Evolutionary conservation across 2,797 vertebrate species (phyloP).

Genomic region (Rhinophrynus dorsalis): DNA sequence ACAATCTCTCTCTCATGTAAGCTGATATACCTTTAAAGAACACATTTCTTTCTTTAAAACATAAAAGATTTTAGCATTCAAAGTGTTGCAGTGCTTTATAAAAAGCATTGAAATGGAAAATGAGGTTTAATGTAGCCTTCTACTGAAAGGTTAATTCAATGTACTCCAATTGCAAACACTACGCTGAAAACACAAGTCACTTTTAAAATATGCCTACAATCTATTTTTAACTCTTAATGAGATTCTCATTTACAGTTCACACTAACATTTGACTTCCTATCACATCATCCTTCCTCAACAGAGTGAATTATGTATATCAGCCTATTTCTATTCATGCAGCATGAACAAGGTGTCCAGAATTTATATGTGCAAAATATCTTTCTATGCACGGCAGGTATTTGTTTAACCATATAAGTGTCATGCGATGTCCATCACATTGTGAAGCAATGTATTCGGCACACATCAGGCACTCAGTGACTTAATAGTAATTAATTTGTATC

Average conservation of each 20-base stretch:
- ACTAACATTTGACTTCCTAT: slow-evolving; percentile 47
- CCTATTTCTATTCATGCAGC: slow-evolving; percentile 36
- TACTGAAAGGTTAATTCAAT: slow-evolving; percentile 46
- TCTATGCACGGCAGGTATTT: no score
- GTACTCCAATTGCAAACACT: slow-evolving; percentile 40
- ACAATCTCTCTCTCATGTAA: slow-evolving; percentile 12
- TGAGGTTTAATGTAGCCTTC: slow-evolving; percentile 37
- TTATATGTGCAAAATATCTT: background rate
- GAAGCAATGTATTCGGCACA: no score
- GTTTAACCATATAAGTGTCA: no score
- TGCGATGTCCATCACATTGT: no score
- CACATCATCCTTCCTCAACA: slow-evolving; percentile 22
- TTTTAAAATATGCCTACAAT: slow-evolving; percentile 39
- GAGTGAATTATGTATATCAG: slow-evolving; percentile 42
- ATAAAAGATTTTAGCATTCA: slow-evolving; percentile 32
- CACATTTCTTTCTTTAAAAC: slow-evolving; percentile 19
- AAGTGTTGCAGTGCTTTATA: slow-evolving; percentile 14
- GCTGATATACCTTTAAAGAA: slow-evolving; percentile 20
- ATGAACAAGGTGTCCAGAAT: slow-evolving; percentile 16
- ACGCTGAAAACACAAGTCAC: slow-evolving; percentile 39
- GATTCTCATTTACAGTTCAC: slow-evolving; percentile 46
- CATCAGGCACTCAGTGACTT: no score
- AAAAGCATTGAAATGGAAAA: slow-evolving; percentile 39
- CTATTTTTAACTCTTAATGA: slow-evolving; percentile 47
- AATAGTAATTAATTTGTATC: no score